These are phyloP conservation scores for Emberiza fucata DNA, from an alignment of 2,113 vertebrate genomes.

Conservation along the genomic window DNA sequence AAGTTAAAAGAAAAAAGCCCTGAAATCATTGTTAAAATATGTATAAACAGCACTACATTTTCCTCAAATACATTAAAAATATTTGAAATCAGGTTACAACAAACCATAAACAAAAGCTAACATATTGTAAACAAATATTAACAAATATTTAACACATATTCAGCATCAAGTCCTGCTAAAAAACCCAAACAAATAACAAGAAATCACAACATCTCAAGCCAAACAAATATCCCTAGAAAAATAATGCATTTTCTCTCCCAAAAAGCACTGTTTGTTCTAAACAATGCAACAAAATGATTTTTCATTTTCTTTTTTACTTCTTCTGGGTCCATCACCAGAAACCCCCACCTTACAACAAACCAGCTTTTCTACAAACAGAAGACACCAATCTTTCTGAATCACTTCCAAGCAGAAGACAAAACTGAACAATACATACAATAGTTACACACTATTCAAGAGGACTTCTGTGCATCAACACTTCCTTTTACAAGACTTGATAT, in stretches of 20 bases:
- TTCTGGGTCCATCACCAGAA: background rate
- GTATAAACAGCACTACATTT: background rate
- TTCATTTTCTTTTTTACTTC: background rate
- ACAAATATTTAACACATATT: background rate
- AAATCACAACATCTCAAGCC: background rate
- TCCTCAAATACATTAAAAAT: background rate
- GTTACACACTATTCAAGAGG: background rate
- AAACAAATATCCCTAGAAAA: background rate
- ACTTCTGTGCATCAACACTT: background rate
- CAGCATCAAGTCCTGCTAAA: background rate
- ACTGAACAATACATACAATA: background rate
- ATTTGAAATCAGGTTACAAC: background rate
- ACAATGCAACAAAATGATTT: background rate
- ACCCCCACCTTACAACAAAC: background rate
- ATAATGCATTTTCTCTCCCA: background rate
- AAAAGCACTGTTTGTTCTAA: background rate
- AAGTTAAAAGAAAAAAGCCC: background rate
- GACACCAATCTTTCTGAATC: background rate
- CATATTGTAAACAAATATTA: background rate
- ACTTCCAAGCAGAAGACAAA: background rate
- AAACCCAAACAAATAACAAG: background rate
- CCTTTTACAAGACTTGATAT: background rate
- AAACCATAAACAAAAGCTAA: background rate
- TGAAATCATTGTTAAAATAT: background rate
- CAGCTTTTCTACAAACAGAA: background rate